These are phyloP conservation scores for Lycocorax pyrrhopterus DNA, from an alignment of 2,113 vertebrate genomes.

Conservation along the genomic window DNA sequence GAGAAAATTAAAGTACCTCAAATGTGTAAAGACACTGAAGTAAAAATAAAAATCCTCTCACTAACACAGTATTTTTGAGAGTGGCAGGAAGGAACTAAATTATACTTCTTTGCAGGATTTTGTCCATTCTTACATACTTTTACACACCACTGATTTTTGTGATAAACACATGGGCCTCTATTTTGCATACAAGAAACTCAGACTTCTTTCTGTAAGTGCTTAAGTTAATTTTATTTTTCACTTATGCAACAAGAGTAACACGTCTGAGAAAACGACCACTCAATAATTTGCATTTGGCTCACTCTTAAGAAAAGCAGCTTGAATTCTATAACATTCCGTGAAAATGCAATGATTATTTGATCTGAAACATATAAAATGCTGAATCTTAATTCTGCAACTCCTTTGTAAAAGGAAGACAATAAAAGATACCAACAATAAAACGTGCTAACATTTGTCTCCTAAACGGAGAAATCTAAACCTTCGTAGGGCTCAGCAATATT, in stretches of 20 bases:
- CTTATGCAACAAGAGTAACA: background rate
- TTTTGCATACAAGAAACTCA: background rate
- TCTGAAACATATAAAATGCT: background rate
- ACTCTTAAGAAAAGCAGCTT: background rate
- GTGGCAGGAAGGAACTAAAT: background rate
- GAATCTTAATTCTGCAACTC: background rate
- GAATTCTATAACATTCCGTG: background rate
- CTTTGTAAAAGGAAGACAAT: background rate
- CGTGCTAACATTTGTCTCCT: rapidly evolving
- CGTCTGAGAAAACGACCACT: rapidly evolving
- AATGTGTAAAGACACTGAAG: background rate
- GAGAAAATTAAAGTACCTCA: background rate
- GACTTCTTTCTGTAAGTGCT: background rate
- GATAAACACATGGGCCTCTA: background rate
- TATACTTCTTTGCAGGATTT: background rate
- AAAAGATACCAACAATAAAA: background rate
- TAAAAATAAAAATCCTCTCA: background rate
- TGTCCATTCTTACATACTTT: background rate
- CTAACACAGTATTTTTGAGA: background rate
- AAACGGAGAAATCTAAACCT: rapidly evolving
- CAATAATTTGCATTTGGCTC: background rate
- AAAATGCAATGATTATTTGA: background rate
- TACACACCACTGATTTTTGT: background rate
- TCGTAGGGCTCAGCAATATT: rapidly evolving
- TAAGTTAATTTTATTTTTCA: background rate